phyloP scores from a whole-genome alignment of 1,140 invertebrate genomes.

The Pseudomyrmex concolor region DNA sequence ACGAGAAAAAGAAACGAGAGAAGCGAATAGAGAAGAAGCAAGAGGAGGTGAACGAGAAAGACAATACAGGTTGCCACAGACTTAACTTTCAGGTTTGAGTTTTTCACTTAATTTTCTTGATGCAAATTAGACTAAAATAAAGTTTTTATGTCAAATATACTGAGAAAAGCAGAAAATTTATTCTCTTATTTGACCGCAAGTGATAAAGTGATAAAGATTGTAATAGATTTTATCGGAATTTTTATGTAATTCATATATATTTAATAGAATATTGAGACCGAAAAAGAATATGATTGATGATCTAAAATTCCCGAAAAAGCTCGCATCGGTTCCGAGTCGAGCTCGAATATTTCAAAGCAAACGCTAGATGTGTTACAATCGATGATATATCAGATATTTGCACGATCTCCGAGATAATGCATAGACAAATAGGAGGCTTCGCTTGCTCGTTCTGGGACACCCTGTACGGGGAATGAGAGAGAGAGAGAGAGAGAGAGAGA shows the following conservation, averaged over 20 bases:
- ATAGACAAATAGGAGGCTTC: not conserved
- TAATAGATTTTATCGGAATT: too few species aligned
- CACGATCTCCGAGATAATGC: slow-evolving; percentile 1
- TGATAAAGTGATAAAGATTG: too few species aligned
- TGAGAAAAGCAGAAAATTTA: too few species aligned
- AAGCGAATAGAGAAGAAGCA: not conserved
- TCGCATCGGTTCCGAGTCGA: too few species aligned
- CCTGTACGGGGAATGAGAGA: slow-evolving; percentile 11
- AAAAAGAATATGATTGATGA: too few species aligned
- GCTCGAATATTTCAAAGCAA: too few species aligned
- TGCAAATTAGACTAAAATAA: not conserved
- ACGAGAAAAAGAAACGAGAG: slow-evolving; percentile 19
- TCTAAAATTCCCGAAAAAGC: too few species aligned
- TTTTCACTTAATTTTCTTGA: not conserved
- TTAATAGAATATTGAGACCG: too few species aligned
- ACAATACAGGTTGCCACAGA: slow-evolving; percentile 21
- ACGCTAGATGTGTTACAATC: not conserved
- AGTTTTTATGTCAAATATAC: too few species aligned
- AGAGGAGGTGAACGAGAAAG: not conserved
- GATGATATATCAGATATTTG: not conserved
- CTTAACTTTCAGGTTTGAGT: too few species aligned
- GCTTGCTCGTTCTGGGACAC: not conserved
- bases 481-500: slow-evolving; percentile 7
- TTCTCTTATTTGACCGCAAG: too few species aligned
- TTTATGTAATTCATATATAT: too few species aligned